phyloP scores from a whole-genome alignment of 2,113 vertebrate genomes.

The Peromyscus californicus region DNA sequence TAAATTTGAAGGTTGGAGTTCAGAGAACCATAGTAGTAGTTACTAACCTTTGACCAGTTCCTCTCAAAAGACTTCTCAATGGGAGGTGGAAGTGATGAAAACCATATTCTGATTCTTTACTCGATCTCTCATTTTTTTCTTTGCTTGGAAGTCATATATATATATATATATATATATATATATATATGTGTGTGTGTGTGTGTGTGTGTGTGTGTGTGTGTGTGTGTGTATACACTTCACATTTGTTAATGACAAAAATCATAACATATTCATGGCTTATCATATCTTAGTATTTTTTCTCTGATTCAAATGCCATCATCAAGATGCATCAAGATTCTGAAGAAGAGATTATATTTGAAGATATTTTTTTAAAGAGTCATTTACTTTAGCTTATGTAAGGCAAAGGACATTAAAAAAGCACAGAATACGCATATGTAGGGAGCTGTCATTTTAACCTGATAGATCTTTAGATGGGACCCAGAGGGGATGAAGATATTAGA shows the following conservation, averaged over 20 bases:
- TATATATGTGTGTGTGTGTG: too few species aligned
- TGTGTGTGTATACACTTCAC: not conserved
- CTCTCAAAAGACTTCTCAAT: not conserved
- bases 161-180: too few species aligned
- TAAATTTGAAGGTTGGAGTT: constrained; percentile 13
- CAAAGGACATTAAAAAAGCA: not conserved
- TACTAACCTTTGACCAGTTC: not conserved
- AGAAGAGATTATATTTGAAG: constrained; percentile 1
- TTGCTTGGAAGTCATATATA: not conserved
- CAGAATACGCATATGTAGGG: not conserved
- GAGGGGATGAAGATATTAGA: not conserved
- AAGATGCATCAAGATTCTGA: not conserved
- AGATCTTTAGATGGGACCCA: not conserved
- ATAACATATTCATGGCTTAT: not conserved
- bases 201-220: too few species aligned
- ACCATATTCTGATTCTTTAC: not conserved
- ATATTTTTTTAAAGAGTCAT: constrained; percentile 2
- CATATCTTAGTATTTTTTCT: not conserved
- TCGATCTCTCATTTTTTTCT: not conserved
- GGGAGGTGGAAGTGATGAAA: not conserved
- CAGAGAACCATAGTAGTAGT: not conserved
- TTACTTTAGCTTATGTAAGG: constrained; percentile 10
- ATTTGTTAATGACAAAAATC: not conserved
- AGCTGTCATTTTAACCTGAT: not conserved
- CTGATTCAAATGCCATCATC: not conserved